Percentiles rank a stretch among this genome's conserved stretches.
These are phyloP conservation scores for Ophion ventricosus DNA, from an alignment of 2,888 invertebrate species.

Conservation along the genomic window DNA sequence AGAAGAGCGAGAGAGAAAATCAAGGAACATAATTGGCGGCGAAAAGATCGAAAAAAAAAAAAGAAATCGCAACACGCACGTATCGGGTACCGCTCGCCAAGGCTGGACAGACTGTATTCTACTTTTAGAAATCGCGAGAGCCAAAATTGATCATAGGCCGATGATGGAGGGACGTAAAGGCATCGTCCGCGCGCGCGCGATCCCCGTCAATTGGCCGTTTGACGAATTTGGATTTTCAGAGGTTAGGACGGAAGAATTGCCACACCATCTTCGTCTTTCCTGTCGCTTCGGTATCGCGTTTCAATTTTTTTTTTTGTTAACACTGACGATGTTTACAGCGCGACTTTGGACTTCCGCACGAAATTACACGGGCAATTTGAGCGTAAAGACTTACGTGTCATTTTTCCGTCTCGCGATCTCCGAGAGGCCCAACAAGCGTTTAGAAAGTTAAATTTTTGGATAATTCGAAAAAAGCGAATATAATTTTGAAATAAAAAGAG, in stretches of 20 bases:
- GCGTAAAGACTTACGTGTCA: constrained; percentile 79
- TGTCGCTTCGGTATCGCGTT: neutral
- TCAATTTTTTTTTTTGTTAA: neutral
- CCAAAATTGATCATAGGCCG: neutral
- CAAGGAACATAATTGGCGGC: neutral
- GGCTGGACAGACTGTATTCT: constrained; percentile 34
- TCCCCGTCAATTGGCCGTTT: neutral
- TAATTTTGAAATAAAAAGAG: constrained; percentile 26
- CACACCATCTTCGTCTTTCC: constrained; percentile 9
- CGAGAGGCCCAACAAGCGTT: constrained; percentile 78
- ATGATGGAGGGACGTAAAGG: neutral
- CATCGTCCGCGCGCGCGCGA: neutral
- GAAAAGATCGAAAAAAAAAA: neutral
- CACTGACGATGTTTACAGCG: constrained; percentile 17
- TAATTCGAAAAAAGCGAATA: constrained; percentile 53
- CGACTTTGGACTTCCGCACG: neutral
- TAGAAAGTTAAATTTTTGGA: constrained; percentile 67
- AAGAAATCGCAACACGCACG: constrained; percentile 19
- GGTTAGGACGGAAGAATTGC: constrained; percentile 15
- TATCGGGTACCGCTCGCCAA: constrained; percentile 17
- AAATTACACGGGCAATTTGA: neutral
- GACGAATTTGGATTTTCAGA: neutral
- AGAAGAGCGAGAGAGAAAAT: constrained; percentile 32
- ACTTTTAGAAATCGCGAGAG: constrained; percentile 50
- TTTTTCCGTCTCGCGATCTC: constrained; percentile 80